A percentile compares a stretch with the other conserved stretches of the same genome.
These are phyloP conservation scores for Colius striatus DNA, from an alignment of 2,113 vertebrate species.

Conservation along the genomic window DNA sequence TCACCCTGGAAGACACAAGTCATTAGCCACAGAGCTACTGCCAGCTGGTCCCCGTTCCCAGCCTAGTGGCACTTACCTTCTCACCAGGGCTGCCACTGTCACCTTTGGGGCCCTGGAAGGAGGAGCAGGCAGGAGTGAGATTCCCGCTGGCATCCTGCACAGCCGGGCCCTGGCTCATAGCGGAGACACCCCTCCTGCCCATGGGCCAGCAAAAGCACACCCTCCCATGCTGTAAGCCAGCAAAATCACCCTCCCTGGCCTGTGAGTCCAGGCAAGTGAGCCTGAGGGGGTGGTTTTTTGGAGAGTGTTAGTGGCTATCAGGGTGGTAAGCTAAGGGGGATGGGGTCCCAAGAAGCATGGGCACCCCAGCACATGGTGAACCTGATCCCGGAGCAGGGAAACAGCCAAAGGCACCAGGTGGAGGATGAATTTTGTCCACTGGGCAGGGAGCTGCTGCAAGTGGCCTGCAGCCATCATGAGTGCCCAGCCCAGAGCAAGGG, in stretches of 20 bases:
- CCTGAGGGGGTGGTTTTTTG: background rate
- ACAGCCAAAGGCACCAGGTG: rapidly evolving
- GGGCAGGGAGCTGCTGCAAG: background rate
- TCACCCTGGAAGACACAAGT: conserved; percentile 83
- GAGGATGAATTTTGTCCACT: background rate
- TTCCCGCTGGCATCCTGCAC: background rate
- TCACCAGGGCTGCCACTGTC: conserved; percentile 83
- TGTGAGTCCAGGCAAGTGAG: background rate
- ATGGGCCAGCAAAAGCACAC: background rate
- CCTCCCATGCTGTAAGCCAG: background rate
- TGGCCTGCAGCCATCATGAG: background rate
- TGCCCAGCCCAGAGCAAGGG: background rate
- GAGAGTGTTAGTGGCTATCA: background rate
- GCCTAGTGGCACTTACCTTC: conserved; percentile 75
- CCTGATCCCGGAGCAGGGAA: rapidly evolving
- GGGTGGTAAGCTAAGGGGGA: background rate
- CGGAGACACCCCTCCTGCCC: background rate
- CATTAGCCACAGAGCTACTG: background rate
- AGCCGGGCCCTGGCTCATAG: background rate
- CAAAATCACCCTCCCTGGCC: background rate
- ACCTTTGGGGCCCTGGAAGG: conserved; percentile 87
- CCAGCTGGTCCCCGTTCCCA: rapidly evolving
- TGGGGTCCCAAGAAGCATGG: rapidly evolving
- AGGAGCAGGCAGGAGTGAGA: background rate
- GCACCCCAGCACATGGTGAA: rapidly evolving